phyloP scores from a whole-genome alignment of 2,113 vertebrate genomes.

The Nerophis lumbriciformis region DNA sequence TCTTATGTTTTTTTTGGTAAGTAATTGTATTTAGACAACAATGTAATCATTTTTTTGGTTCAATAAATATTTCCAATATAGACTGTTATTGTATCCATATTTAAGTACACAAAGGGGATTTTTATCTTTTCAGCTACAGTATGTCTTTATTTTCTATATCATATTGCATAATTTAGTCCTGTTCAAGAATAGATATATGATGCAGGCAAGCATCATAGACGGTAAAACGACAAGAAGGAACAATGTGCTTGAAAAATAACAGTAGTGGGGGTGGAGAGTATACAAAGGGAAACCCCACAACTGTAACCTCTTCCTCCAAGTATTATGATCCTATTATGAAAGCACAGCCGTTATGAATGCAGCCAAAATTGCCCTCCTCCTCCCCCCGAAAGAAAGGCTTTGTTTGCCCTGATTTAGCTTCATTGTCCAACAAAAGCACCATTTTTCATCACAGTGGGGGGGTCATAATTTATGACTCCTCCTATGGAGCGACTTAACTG shows the following conservation, averaged over 20 bases:
- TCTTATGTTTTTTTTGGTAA: too few species aligned
- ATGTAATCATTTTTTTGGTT: too few species aligned
- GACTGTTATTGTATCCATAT: too few species aligned
- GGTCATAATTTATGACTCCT: slow-evolving; percentile 27
- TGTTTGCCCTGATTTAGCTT: slow-evolving; percentile 39
- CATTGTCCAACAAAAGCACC: slow-evolving; percentile 26
- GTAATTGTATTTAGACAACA: too few species aligned
- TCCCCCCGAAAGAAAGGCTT: slow-evolving; percentile 17
- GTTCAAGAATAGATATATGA: neutral
- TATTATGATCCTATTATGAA: slow-evolving; percentile 58
- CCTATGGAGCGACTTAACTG: slow-evolving; percentile 22
- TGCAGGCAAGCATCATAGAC: neutral
- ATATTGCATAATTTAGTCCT: neutral
- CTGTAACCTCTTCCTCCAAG: slow-evolving; percentile 42
- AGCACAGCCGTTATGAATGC: slow-evolving; percentile 29
- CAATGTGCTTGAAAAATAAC: slow-evolving; percentile 18
- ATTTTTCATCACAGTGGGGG: slow-evolving; percentile 28
- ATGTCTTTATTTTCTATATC: neutral
- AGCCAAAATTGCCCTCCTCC: slow-evolving; percentile 19
- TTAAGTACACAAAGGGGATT: too few species aligned
- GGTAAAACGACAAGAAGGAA: slow-evolving; percentile 12
- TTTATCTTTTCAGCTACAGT: too few species aligned
- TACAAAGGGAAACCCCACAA: slow-evolving; percentile 8
- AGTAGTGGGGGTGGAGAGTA: neutral
- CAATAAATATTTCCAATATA: too few species aligned